These are phyloP conservation scores for Platynereis dumerilii DNA, from an alignment of 2,888 invertebrate species.

Conservation along the genomic window DNA sequence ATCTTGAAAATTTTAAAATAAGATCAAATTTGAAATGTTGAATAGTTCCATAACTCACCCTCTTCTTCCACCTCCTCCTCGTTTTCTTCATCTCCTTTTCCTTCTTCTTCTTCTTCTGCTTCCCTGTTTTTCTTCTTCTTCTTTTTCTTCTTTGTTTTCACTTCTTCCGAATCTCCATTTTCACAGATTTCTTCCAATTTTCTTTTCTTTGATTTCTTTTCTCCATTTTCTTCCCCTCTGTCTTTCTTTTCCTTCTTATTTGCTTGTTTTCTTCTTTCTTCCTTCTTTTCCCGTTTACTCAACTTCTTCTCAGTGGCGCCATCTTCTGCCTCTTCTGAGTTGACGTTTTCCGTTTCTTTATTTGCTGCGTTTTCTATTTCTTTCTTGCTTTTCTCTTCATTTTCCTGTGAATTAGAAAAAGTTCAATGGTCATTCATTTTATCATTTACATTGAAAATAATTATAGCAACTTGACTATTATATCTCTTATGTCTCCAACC, in stretches of 20 bases:
- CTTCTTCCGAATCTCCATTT: not conserved
- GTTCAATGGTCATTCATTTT: not conserved
- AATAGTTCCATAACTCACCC: not conserved
- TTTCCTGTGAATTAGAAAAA: not conserved
- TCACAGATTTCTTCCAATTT: not conserved
- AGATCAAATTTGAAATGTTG: too few relatives aligned
- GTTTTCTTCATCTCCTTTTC: not conserved
- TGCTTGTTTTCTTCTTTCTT: conserved; percentile 10
- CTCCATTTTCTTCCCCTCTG: not conserved
- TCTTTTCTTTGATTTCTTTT: conserved; percentile 1
- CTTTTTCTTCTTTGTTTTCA: not conserved
- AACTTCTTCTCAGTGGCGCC: conserved; percentile 11
- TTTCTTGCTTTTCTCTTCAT: not conserved
- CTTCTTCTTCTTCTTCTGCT: not conserved
- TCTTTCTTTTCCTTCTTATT: conserved; percentile 14
- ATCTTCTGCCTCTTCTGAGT: not conserved
- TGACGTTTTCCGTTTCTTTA: not conserved
- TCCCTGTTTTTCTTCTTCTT: not conserved
- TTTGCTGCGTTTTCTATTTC: not conserved
- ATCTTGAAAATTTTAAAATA: too few relatives aligned
- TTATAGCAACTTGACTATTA: not conserved
- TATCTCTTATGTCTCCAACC: too few relatives aligned
- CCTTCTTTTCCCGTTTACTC: conserved; percentile 23
- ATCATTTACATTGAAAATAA: not conserved
- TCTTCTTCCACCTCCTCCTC: not conserved